A percentile compares a stretch with the other conserved stretches of the same genome.
Evolutionary conservation across 2,888 invertebrate species (phyloP).

Genomic region (Phorcus lineatus): DNA sequence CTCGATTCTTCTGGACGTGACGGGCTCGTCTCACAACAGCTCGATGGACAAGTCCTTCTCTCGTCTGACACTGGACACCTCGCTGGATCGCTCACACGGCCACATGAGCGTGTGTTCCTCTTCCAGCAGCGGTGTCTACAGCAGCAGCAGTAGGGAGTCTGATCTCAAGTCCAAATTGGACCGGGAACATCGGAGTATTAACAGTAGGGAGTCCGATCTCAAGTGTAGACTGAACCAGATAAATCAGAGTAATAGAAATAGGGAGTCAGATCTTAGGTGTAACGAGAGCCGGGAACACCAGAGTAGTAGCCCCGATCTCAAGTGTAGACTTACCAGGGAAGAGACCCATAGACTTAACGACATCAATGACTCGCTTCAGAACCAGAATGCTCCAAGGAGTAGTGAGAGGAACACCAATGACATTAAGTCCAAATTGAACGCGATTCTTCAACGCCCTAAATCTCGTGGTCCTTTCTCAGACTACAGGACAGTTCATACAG

Average conservation of each 20-base stretch:
- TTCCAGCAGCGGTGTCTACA: neutral
- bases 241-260: too few species aligned
- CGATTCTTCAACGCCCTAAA: too few species aligned
- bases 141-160: neutral
- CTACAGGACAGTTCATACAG: too few species aligned
- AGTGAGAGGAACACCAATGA: too few species aligned
- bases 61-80: slow-evolving; percentile 28
- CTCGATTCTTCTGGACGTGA: slow-evolving; percentile 56
- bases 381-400: neutral
- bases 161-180: too few species aligned
- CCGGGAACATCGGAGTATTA: too few species aligned
- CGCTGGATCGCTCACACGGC: neutral
- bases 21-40: slow-evolving; percentile 19
- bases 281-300: too few species aligned
- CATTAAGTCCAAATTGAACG: too few species aligned
- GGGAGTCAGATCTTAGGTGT: too few species aligned
- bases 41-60: slow-evolving; percentile 28
- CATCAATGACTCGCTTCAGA: neutral
- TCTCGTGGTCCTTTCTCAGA: too few species aligned
- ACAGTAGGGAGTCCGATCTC: too few species aligned
- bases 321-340: neutral
- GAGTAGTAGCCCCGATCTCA: too few species aligned
- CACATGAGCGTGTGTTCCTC: neutral
- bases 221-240: neutral
- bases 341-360: neutral